phyloP scores from a whole-genome alignment of 2,888 invertebrate genomes.

The Acronicta alni region DNA sequence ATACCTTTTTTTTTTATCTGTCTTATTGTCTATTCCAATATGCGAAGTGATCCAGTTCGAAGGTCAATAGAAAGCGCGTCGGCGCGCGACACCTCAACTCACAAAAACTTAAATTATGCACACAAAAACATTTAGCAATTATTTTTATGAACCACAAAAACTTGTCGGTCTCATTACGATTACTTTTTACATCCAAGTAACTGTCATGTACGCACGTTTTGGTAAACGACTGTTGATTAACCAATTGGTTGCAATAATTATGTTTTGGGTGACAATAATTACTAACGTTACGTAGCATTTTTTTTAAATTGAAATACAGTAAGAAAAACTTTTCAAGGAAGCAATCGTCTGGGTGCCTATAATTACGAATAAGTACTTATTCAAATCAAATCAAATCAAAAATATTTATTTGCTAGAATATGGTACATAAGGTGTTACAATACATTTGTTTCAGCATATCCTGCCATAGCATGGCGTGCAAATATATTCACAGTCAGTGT shows the following conservation, averaged over 20 bases:
- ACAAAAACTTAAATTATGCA: slow-evolving; percentile 59
- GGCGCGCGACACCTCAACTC: slow-evolving; percentile 10
- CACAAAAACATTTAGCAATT: slow-evolving; percentile 53
- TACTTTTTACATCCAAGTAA: slow-evolving; percentile 1
- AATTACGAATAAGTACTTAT: too few relatives aligned
- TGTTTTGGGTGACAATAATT: slow-evolving; percentile 1
- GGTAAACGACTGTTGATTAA: neutral
- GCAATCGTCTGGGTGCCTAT: neutral
- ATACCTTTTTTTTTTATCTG: too few relatives aligned
- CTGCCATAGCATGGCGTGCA: too few relatives aligned
- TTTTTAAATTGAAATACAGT: slow-evolving; percentile 16
- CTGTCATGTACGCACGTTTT: slow-evolving; percentile 1
- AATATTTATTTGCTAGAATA: too few relatives aligned
- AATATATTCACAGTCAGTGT: too few relatives aligned
- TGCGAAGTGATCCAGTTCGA: slow-evolving; percentile 26
- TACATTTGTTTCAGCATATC: too few relatives aligned
- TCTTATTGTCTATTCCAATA: too few relatives aligned
- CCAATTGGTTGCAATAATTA: neutral
- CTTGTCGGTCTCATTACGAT: slow-evolving; percentile 6
- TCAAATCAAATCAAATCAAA: too few relatives aligned
- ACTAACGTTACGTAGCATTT: slow-evolving; percentile 15
- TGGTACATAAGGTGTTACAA: too few relatives aligned
- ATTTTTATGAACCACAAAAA: slow-evolving; percentile 36
- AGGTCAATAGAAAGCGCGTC: slow-evolving; percentile 69
- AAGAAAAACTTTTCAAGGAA: slow-evolving; percentile 9